Evolutionary conservation across 1,140 invertebrate species (phyloP).

Genomic region (Aphelinus certus): DNA sequence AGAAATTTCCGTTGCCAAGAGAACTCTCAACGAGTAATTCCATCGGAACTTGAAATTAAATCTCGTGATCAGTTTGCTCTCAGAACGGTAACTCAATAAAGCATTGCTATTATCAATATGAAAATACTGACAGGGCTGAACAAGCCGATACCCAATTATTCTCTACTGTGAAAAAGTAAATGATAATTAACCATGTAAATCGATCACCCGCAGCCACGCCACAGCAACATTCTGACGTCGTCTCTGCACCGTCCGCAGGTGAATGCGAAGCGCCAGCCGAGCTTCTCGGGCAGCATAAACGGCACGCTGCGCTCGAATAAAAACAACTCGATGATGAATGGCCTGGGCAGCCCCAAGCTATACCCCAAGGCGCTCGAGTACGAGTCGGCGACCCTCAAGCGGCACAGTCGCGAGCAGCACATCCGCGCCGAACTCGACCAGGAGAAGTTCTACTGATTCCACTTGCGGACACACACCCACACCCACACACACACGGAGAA

Average conservation of each 20-base stretch:
- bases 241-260: conserved; percentile 49
- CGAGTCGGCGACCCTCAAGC: conserved; percentile 80
- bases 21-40: no score
- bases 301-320: conserved; percentile 61
- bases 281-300: conserved; percentile 62
- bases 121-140: no score
- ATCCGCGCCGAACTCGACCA: conserved; percentile 66
- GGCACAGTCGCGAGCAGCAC: conserved; percentile 75
- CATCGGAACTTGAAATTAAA: no score
- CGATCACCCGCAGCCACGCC: no score
- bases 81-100: no score
- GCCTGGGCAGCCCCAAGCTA: conserved; percentile 69
- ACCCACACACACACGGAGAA: neutral
- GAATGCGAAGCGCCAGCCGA: conserved; percentile 61
- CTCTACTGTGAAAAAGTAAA: no score
- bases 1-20: no score
- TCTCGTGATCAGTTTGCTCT: no score
- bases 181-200: no score
- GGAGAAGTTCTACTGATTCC: conserved; percentile 57
- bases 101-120: no score
- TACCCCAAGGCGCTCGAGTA: conserved; percentile 79
- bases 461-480: neutral
- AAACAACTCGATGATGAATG: conserved; percentile 73
- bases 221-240: no score
- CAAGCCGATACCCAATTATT: no score